A percentile compares a stretch with the other conserved stretches of the same genome.
Conservation (phyloP, 2,113 vertebrate genomes). For the Bos taurus region ARS-UCD2.0 NC_037330.1:119548501-119549000, state of each 20-base stretch:
- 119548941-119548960: neutral
- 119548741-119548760: accelerated
- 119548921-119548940: neutral
- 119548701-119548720: neutral
- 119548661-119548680: no score
- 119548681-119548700: accelerated
- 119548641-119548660: neutral
- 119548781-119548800: no score
- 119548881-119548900: neutral
- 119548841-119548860: neutral
- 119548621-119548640: neutral
- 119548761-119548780: accelerated
- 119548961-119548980: neutral
- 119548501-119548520: neutral
- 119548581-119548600: neutral
- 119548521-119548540: neutral
- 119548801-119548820: neutral
- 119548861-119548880: neutral
- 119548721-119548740: neutral
- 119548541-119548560: no score
- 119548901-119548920: neutral
- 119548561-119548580: neutral
- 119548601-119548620: no score
- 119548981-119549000: neutral
- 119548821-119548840: neutral